Evolutionary conservation across 2,888 invertebrate species (phyloP).

Genomic region (Diachrysia chrysitis): DNA sequence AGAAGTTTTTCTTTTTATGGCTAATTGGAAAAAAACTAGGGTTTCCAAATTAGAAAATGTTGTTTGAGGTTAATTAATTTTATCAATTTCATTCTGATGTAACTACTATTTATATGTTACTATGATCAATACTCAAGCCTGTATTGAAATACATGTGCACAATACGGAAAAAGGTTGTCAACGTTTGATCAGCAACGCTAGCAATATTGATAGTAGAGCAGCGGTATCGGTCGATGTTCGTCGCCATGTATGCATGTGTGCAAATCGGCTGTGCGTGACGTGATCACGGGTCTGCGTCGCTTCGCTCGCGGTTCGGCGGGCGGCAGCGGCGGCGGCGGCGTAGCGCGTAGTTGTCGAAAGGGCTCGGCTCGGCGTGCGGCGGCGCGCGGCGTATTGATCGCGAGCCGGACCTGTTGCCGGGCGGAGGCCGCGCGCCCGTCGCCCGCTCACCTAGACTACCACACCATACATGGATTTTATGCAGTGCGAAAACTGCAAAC

Average conservation of each 20-base stretch:
- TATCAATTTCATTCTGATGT: too few species aligned
- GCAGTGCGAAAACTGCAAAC: slow-evolving; percentile 64
- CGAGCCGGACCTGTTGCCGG: slow-evolving; percentile 86
- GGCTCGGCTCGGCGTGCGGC: slow-evolving; percentile 77
- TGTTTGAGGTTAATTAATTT: too few species aligned
- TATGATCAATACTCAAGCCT: background rate
- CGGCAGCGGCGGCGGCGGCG: slow-evolving; percentile 54
- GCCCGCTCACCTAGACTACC: slow-evolving; percentile 46
- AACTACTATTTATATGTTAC: background rate
- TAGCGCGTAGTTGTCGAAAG: slow-evolving; percentile 69
- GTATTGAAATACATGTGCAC: background rate
- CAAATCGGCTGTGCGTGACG: slow-evolving; percentile 55
- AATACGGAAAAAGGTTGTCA: background rate
- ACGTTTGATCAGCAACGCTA: slow-evolving; percentile 12
- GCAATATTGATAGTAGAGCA: slow-evolving; percentile 32
- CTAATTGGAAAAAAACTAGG: slow-evolving; percentile 41
- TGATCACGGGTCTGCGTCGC: slow-evolving; percentile 55
- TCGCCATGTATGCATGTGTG: slow-evolving; percentile 58
- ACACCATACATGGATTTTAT: slow-evolving; percentile 69
- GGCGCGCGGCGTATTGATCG: slow-evolving; percentile 84
- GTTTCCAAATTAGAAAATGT: too few species aligned
- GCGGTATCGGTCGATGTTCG: slow-evolving; percentile 30
- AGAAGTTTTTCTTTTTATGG: slow-evolving; percentile 48
- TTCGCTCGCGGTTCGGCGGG: slow-evolving; percentile 56
- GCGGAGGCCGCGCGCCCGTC: slow-evolving; percentile 68